Percentiles rank a stretch among this genome's conserved stretches.
Conservation (phyloP, 2,888 invertebrate genomes). For the Odontocolon sp. region DNA sequence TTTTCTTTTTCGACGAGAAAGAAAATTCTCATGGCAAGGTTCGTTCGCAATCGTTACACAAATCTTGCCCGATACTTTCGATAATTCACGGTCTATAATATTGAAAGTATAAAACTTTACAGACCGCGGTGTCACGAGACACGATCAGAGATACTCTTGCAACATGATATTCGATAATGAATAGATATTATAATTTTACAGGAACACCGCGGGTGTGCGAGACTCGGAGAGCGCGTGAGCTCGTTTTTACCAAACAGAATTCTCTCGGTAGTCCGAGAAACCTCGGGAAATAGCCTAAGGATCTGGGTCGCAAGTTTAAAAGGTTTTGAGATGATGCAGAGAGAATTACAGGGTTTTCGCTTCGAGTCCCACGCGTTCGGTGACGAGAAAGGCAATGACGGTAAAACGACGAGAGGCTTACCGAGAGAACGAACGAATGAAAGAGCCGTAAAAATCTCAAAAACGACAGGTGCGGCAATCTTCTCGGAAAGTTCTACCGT, state of each 20-base stretch:
- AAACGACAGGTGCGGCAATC: conserved; percentile 32
- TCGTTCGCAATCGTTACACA: background rate
- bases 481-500: conserved; percentile 15
- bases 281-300: background rate
- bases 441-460: conserved; percentile 28
- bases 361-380: conserved; percentile 20
- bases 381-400: conserved; percentile 11
- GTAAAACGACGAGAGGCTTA: too few relatives aligned
- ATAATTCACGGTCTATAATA: conserved; percentile 1
- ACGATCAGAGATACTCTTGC: background rate
- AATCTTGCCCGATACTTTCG: background rate
- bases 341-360: conserved; percentile 8
- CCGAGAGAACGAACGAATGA: background rate
- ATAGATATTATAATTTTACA: background rate
- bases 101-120: background rate
- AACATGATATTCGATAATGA: background rate
- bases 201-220: background rate
- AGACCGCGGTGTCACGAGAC: background rate
- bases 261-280: background rate
- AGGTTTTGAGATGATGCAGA: conserved; percentile 5
- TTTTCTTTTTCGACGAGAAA: background rate
- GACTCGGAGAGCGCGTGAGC: background rate
- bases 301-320: conserved; percentile 52
- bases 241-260: background rate
- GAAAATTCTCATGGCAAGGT: background rate